A percentile compares a stretch with the other conserved stretches of the same genome.
phyloP scores from a whole-genome alignment of 2,888 invertebrate species.

The Orthosia gothica region DNA sequence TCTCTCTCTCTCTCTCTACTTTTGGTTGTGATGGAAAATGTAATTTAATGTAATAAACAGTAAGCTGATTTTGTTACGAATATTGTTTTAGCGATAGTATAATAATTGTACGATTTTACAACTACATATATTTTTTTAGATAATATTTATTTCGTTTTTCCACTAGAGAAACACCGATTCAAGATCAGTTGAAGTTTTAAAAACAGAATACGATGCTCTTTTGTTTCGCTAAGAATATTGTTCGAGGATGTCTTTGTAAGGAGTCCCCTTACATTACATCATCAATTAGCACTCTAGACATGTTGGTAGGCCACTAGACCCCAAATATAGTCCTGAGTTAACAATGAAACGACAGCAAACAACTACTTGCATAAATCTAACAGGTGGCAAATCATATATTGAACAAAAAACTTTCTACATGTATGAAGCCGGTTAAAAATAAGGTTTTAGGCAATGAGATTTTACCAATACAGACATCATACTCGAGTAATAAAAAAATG shows the following conservation, averaged over 20 bases:
- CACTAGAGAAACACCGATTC: not conserved
- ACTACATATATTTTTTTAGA: too few relatives aligned
- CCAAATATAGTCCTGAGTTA: conserved; percentile 19
- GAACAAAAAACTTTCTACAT: not conserved
- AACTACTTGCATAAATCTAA: not conserved
- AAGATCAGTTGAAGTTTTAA: not conserved
- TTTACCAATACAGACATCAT: too few relatives aligned
- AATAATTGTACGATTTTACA: not conserved
- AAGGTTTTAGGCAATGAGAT: too few relatives aligned
- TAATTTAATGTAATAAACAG: too few relatives aligned
- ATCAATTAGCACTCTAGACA: conserved; percentile 41
- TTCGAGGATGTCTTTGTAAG: conserved; percentile 9
- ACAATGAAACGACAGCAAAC: conserved; percentile 6
- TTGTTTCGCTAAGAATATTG: not conserved
- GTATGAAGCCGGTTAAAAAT: not conserved
- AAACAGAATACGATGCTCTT: not conserved
- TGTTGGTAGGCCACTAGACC: not conserved
- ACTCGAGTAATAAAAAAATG: too few relatives aligned
- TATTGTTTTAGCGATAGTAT: too few relatives aligned
- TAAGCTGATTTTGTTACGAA: too few relatives aligned
- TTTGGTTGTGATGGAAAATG: too few relatives aligned
- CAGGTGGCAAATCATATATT: not conserved
- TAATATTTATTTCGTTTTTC: not conserved
- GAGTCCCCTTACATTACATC: conserved; percentile 27
- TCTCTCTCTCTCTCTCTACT: too few relatives aligned